Percentiles rank a stretch among this genome's conserved stretches.
Evolutionary conservation across 1,140 invertebrate species (phyloP).

Genomic region (Dendroctonus valens): DNA sequence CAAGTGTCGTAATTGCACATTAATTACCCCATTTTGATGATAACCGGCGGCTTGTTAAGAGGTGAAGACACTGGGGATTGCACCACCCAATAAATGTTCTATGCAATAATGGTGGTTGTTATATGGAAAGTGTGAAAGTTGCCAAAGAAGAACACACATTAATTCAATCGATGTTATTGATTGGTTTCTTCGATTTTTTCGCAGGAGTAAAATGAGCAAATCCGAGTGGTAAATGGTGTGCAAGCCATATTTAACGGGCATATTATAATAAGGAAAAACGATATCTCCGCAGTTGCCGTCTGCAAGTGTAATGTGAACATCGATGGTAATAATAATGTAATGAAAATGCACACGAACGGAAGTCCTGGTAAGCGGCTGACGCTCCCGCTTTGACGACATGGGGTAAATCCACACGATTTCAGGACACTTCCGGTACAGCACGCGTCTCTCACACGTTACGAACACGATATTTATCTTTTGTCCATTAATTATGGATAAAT

Average conservation of each 20-base stretch:
- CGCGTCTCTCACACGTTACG: conserved; percentile 22
- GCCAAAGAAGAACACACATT: too few species aligned
- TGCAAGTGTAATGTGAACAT: conserved; percentile 23
- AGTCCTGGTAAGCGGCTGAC: conserved; percentile 27
- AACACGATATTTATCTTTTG: conserved; percentile 27
- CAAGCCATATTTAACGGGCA: not conserved
- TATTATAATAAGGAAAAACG: conserved; percentile 6
- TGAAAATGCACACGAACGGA: conserved; percentile 29
- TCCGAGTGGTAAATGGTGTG: not conserved
- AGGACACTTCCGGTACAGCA: conserved; percentile 28
- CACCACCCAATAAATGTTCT: too few species aligned
- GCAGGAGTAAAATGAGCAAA: too few species aligned
- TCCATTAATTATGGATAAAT: conserved; percentile 26
- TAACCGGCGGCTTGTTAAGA: too few species aligned
- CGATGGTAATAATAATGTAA: conserved; percentile 16
- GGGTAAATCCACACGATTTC: conserved; percentile 13
- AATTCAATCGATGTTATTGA: too few species aligned
- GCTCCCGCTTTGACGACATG: conserved; percentile 8
- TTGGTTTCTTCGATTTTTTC: too few species aligned
- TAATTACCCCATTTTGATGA: too few species aligned
- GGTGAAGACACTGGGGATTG: too few species aligned
- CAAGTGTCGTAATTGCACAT: too few species aligned
- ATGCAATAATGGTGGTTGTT: too few species aligned
- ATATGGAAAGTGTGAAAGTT: too few species aligned
- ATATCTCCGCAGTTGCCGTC: not conserved